Evolutionary conservation across 2,888 invertebrate genomes (phyloP).

Genomic region (Scrobipalpa costella): DNA sequence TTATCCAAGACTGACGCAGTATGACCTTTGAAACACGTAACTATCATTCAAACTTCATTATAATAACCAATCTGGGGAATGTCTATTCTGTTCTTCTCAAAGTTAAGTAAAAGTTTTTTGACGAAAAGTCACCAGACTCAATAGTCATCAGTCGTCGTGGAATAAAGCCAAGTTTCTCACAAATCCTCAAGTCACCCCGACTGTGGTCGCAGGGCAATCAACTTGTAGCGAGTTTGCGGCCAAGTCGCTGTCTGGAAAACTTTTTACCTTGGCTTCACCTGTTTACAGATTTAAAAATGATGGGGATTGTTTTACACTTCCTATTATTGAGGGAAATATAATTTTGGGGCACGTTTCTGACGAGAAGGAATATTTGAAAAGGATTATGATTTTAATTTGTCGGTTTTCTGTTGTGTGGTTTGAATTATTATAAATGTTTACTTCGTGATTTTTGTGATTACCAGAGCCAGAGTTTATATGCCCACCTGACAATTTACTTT

Average conservation of each 20-base stretch:
- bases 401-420: too few species aligned
- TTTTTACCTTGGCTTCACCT: slow-evolving; percentile 39
- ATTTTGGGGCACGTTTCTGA: background rate
- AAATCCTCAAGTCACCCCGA: slow-evolving; percentile 50
- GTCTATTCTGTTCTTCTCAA: too few species aligned
- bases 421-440: too few species aligned
- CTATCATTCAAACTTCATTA: too few species aligned
- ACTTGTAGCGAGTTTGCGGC: slow-evolving; percentile 51
- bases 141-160: slow-evolving; percentile 14
- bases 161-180: slow-evolving; percentile 31
- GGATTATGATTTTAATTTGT: too few species aligned
- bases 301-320: slow-evolving; percentile 33
- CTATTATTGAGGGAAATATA: slow-evolving; percentile 15
- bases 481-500: too few species aligned
- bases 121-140: slow-evolving; percentile 20
- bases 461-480: too few species aligned
- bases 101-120: too few species aligned
- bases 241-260: slow-evolving; percentile 43
- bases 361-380: background rate
- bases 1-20: too few species aligned
- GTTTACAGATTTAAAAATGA: slow-evolving; percentile 41
- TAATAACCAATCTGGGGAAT: too few species aligned
- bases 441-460: too few species aligned
- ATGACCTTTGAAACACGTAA: too few species aligned
- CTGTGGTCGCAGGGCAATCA: slow-evolving; percentile 56